These are phyloP conservation scores for Troides helena DNA, from an alignment of 2,888 invertebrate genomes.

Conservation along the genomic window DNA sequence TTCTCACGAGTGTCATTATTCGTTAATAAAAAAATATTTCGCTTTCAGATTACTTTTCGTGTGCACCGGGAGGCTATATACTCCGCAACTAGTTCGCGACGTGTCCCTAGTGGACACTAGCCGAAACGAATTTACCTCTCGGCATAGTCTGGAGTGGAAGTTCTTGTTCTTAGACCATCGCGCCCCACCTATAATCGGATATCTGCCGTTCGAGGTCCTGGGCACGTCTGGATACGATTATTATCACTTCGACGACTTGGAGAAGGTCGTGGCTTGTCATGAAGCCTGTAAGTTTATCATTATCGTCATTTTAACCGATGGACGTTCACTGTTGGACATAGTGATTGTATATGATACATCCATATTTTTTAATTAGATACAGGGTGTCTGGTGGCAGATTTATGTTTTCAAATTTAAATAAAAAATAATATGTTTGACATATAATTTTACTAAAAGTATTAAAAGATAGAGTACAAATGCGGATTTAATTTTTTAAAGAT, in stretches of 20 bases:
- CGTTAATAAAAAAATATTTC: neutral
- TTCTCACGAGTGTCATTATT: no score
- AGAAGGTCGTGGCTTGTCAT: slow-evolving; percentile 91
- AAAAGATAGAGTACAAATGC: no score
- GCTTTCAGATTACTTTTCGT: slow-evolving; percentile 84
- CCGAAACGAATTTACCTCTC: slow-evolving; percentile 92
- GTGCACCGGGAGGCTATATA: slow-evolving; percentile 89
- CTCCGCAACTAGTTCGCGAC: slow-evolving; percentile 91
- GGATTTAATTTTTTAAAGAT: no score
- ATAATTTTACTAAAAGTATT: no score
- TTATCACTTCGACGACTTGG: slow-evolving; percentile 96
- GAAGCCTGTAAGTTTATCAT: slow-evolving; percentile 86
- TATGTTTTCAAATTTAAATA: no score
- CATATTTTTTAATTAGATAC: no score
- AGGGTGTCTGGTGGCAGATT: no score
- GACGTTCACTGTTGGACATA: no score
- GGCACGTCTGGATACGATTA: slow-evolving; percentile 98
- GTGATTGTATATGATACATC: no score
- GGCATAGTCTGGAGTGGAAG: slow-evolving; percentile 97
- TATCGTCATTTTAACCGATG: no score
- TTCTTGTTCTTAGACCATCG: slow-evolving; percentile 95
- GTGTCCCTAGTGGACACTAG: slow-evolving; percentile 88
- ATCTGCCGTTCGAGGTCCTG: slow-evolving; percentile 95
- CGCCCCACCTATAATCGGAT: slow-evolving; percentile 94
- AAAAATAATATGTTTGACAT: no score